Percentiles rank a stretch among this genome's conserved stretches.
Conservation (phyloP, 92 coral and sea anemone genomes). For the Palythoa caribaeorum region DNA sequence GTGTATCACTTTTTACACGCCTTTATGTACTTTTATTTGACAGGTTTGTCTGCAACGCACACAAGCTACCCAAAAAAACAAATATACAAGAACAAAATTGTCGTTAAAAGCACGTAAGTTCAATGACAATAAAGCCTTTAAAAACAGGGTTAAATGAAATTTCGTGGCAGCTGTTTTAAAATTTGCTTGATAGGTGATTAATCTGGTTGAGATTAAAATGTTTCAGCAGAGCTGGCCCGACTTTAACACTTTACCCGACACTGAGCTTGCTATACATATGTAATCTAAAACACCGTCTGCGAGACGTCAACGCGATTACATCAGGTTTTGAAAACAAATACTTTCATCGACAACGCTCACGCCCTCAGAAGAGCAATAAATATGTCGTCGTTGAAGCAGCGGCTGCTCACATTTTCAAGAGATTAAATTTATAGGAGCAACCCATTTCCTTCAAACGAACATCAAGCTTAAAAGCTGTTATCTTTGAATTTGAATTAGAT, state of each 20-base stretch:
- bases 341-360: neutral
- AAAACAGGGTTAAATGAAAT: neutral
- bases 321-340: too few species aligned
- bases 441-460: neutral
- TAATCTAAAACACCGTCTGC: too few species aligned
- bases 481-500: too few species aligned
- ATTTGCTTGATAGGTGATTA: neutral
- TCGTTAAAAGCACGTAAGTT: neutral
- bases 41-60: neutral
- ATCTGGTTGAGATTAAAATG: neutral
- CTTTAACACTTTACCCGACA: neutral
- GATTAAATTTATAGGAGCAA: neutral
- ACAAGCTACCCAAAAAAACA: neutral
- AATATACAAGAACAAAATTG: constrained; percentile 17
- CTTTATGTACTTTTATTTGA: constrained; percentile 6
- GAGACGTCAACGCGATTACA: too few species aligned
- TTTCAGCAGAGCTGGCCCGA: neutral
- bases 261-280: neutral
- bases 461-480: neutral
- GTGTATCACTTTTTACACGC: neutral
- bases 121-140: neutral
- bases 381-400: neutral
- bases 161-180: neutral
- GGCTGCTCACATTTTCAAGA: neutral
- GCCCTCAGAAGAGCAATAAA: neutral